Evolutionary conservation across 2,888 invertebrate species (phyloP), one percentile per base, ranked within the genome.

Genomic region (Argyresthia albistria): DNA sequence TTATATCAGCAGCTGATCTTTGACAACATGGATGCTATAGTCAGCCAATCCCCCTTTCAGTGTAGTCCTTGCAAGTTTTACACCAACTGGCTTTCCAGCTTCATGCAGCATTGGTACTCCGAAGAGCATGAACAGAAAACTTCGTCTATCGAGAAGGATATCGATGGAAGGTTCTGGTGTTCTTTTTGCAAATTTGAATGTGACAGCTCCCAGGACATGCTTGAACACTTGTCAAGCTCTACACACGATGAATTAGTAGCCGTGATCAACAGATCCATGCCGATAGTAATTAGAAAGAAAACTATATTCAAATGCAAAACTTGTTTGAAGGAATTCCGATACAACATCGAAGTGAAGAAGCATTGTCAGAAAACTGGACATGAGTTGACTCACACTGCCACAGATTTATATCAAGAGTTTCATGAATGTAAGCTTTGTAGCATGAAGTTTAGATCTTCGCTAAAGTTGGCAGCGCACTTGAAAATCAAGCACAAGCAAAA

Each of bases 31-130:
- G 89, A 90, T 57, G 91, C 92, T 55, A 92, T 97, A 57, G 92
- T 95, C 7, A 89, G 92, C 55, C 94, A 96, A 62, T 92, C 94
- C 48, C 96, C 95, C 0, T 97, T 93, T 68, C 96, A 96, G 74
- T 97, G 97, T 69, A 91, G 91, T 45, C 89, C 93, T 11, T 97
- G 97, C 70, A 91, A 91, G 54, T 97, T 95, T 76, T 97, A 95
- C 71, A 93, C 94, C 61, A 95, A 96, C 70, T 93, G 91, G 64
- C 89, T 90, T 56, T 89, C 90, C 51, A 90, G 89, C 53, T 95
- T 93, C 65, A 80, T 93, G 65, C 86, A 88, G 37, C 95, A 96
- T 68, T 95, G 95, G 95, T 82, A 86, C 55, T 93, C 94, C 4
- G 73, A 86, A 0, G 84, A 88, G 16, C 95, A 95, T 60, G 78